Evolutionary conservation across 2,113 vertebrate species (phyloP).

Genomic region (Prinia subflava): DNA sequence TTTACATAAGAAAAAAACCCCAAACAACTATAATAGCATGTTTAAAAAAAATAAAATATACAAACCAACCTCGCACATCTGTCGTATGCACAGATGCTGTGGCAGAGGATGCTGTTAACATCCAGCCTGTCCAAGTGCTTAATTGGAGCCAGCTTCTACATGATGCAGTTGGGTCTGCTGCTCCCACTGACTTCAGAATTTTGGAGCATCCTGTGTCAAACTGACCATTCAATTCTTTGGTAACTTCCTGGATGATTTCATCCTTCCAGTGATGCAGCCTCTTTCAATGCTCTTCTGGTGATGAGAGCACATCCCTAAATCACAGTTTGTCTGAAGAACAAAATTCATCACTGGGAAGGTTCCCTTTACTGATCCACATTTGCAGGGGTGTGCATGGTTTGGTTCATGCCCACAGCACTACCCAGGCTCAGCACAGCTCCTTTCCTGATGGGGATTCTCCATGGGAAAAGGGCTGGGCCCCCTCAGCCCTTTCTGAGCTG

Average conservation of each 20-base stretch:
- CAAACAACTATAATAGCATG: neutral
- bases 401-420: neutral
- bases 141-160: neutral
- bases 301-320: neutral
- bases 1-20: fast-evolving
- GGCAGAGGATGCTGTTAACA: neutral
- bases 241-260: neutral
- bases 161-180: neutral
- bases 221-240: neutral
- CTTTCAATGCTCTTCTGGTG: neutral
- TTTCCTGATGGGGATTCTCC: neutral
- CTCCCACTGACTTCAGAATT: neutral
- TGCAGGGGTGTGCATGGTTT: neutral
- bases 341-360: neutral
- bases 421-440: neutral
- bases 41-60: neutral
- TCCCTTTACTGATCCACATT: neutral
- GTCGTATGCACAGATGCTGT: neutral
- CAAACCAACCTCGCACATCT: neutral
- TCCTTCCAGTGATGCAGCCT: neutral
- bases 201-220: neutral
- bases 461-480: neutral
- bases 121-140: neutral
- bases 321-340: neutral
- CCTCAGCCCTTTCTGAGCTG: neutral